A percentile compares a stretch with the other conserved stretches of the same genome.
Conservation (phyloP, 2,888 invertebrate species). For the Kryphioiulus occultus region DNA sequence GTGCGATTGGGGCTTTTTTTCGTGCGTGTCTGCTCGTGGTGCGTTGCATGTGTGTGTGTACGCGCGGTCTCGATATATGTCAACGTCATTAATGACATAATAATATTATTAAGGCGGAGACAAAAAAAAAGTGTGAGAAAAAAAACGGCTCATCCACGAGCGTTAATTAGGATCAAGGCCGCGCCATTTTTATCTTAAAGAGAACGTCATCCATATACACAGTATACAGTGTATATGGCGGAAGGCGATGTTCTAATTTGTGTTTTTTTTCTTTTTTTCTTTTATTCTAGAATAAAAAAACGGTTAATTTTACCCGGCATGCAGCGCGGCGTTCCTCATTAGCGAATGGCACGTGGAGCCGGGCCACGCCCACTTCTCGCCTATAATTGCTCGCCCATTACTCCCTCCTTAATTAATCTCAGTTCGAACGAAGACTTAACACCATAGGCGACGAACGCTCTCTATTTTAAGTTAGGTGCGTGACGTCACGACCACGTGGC, state of each 20-base stretch:
- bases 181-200: neutral
- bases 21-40: neutral
- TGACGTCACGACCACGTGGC: no score
- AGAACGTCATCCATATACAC: no score
- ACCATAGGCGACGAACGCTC: no score
- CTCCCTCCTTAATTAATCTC: neutral
- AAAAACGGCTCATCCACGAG: neutral
- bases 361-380: neutral
- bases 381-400: neutral
- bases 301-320: neutral
- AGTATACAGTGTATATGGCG: no score
- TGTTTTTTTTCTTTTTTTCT: neutral
- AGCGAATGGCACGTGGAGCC: neutral
- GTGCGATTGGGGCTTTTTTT: neutral
- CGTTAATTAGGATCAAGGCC: slow-evolving; percentile 5
- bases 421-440: neutral
- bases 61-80: neutral
- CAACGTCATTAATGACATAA: neutral
- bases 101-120: slow-evolving; percentile 5
- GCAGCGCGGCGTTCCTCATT: neutral
- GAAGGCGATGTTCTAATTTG: neutral
- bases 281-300: neutral
- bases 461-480: no score
- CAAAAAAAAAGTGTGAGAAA: neutral
- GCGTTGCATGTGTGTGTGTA: neutral